Evolutionary conservation across 1,140 invertebrate genomes (phyloP).

Genomic region (Argopecten irradians): DNA sequence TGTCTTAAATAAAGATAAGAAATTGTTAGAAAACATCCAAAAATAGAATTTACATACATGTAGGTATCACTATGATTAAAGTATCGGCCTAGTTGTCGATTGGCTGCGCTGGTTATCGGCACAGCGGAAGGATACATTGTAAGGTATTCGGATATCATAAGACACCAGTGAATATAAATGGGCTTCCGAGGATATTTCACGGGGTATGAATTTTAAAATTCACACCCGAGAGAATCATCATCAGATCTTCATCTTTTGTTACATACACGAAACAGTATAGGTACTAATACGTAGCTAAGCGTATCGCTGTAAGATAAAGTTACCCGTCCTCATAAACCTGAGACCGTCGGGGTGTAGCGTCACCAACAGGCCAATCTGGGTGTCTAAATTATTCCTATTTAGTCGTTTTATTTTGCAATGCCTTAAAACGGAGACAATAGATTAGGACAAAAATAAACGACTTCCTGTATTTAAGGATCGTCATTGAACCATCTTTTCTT

Average conservation of each 20-base stretch:
- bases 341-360: not conserved
- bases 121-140: not conserved
- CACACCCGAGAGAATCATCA: constrained; percentile 7
- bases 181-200: not conserved
- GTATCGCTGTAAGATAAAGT: not conserved
- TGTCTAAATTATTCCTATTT: not conserved
- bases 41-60: too few relatives aligned
- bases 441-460: not conserved
- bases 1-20: too few relatives aligned
- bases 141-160: not conserved
- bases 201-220: constrained; percentile 18
- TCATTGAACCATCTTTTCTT: not conserved
- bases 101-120: not conserved
- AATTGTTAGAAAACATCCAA: too few relatives aligned
- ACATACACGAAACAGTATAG: not conserved
- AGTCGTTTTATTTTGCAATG: not conserved
- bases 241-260: not conserved
- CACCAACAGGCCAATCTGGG: not conserved
- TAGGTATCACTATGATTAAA: too few relatives aligned
- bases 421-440: not conserved
- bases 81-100: too few relatives aligned
- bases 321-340: not conserved
- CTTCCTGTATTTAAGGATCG: not conserved
- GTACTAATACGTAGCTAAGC: not conserved
- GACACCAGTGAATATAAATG: not conserved